Base-by-base conservation (phyloP, 2,888 invertebrate genomes). In the Odontomyia ornata region DNA sequence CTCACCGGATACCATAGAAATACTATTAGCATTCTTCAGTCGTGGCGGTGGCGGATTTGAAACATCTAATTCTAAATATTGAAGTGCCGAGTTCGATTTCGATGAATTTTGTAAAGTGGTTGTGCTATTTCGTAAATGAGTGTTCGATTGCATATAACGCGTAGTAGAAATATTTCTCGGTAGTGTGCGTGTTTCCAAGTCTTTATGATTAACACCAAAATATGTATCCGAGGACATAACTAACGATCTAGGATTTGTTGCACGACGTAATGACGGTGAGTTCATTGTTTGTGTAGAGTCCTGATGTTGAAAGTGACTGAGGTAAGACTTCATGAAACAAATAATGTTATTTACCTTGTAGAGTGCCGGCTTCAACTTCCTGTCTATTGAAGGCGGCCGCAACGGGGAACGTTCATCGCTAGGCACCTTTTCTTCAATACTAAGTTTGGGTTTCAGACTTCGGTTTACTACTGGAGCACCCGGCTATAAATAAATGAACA, bases 11-110 rank as follows among this genome's bases (percentile, higher is more conserved):
- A 81, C 80, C 18, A 86, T 86, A 57, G 86, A 84, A 77, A 86
- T 84, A 0, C 86, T 83, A 3, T 84, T 79, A 36, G 30, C 80
- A 81, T 79, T 79, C 78, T 82, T 82, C 9, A 82, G 18, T 7
- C 77, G 76, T 15, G 85, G 82, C 30, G 82, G 80, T 0, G 89
- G 88, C 0, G 90, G 88, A 80, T 93, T 87, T 27, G 85, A 82
- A 23, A 86, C 89, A 86, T 95, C 96, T 80, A 97, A 88, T 86
- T 97, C 97, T 79, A 97, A 89, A 87, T 97, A 97, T 83, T 97
- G 95, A 81, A 94, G 85, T 79, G 79, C 80, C 73, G 80, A 79
- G 78, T 81, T 80, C 1, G 56, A 83, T 79, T 75, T 82, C 82
- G 76, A 80, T 18, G 25, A 82, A 80, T 36, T 81, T 81, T 25